Base-by-base conservation (phyloP, 30 jellyfish, hydroid and myxozoan species). In the Chironex yamaguchii region DNA sequence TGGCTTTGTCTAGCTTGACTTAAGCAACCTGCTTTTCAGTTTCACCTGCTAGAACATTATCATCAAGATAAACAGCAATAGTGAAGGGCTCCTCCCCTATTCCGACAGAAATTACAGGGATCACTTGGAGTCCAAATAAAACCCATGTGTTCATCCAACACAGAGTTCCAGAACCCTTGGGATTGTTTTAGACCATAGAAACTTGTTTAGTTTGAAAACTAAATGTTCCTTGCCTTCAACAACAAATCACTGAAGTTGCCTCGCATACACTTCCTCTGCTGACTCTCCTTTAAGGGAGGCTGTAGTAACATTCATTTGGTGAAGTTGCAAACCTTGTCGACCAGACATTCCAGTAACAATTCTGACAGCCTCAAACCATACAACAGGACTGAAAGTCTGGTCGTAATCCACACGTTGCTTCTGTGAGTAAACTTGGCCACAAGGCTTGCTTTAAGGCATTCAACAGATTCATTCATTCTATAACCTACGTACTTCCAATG, bases 191-290 rank as follows among this genome's bases (percentile, higher is more conserved):
- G 62, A 2, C 87, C 92, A 26, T 81, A 81, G 17, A 65, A 6
- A 33, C 79, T 81, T 31, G 66, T 81, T 65, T 33, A 81, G 65
- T 66, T 66, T 81, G 49, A 86, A 81, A 34, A 81, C 93, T n/a
- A n/a, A n/a, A n/a, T n/a, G n/a, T n/a, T n/a, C n/a, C n/a, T n/a
- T 75, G n/a, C 89, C 52, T 87, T 62, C 28, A 29, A 36, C 36
- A 13, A 21, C 92, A 62, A 36, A 81, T 34, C 94, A 94, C 33
- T 67, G 85, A 12, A 90, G 97, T 62, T 88, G 96, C 76, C 81
- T 69, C 95, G 81, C 69, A 36, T 63, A 81, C 4, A 88, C 36
- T 4, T 67, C 85, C 28, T 80, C 94, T 11, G 67, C 26, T 3
- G 81, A 66, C 27, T 67, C 77, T 0, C 86, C 86, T 22, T 73